phyloP scores from a whole-genome alignment of 2,113 vertebrate species.

The Hemibagrus wyckioides region DNA sequence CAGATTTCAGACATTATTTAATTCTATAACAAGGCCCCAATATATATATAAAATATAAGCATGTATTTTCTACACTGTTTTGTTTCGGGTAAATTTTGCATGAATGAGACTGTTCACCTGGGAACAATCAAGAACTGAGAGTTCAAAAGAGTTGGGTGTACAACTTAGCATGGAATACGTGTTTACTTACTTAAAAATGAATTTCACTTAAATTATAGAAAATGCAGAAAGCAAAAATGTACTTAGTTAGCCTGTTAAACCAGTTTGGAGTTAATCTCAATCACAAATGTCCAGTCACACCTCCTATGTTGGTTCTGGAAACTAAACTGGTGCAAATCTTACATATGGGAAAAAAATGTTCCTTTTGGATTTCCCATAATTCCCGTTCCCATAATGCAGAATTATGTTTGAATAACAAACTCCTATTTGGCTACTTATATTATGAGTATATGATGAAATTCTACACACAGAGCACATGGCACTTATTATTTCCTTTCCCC shows the following conservation, averaged over 20 bases:
- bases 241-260: not conserved
- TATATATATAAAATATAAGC: not conserved
- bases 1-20: not conserved
- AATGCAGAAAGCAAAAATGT: not conserved
- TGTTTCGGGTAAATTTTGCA: not conserved
- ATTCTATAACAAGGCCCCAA: not conserved
- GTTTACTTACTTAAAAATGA: not conserved
- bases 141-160: not conserved
- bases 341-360: conserved; percentile 18
- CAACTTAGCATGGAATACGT: not conserved
- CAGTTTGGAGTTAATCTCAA: not conserved
- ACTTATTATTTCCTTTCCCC: conserved; percentile 45
- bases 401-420: conserved; percentile 35
- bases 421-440: not conserved
- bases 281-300: not conserved
- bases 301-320: not conserved
- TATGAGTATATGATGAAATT: conserved; percentile 33
- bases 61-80: not conserved
- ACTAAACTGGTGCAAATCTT: conserved; percentile 1
- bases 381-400: conserved; percentile 22
- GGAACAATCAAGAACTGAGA: not conserved
- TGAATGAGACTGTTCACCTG: not conserved
- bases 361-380: conserved; percentile 19
- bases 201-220: not conserved
- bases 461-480: conserved; percentile 51